A percentile compares a stretch with the other conserved stretches of the same genome.
Conservation (phyloP, 1,140 invertebrate genomes). For the Thalassaphorura encarpata region DNA sequence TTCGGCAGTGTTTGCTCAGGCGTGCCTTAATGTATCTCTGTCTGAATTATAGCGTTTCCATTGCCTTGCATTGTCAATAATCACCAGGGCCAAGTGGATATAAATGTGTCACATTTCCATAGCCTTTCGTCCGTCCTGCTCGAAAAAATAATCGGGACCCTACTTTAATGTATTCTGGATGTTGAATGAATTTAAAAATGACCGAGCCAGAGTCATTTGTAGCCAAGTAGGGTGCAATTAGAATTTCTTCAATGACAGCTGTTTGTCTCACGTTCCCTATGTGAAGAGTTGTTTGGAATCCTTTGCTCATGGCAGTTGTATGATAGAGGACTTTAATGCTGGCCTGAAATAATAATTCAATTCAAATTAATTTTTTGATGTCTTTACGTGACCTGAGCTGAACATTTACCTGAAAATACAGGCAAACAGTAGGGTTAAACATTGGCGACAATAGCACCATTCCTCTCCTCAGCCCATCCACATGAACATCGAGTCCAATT, state of each 20-base stretch:
- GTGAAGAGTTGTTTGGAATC: conserved; percentile 89
- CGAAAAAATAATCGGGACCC: conserved; percentile 78
- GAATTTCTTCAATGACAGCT: conserved; percentile 43
- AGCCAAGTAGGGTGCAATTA: conserved; percentile 8
- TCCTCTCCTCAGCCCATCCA: conserved; percentile 61
- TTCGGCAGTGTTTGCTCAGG: no score
- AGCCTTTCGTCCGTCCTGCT: conserved; percentile 77
- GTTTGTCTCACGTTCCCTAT: conserved; percentile 92
- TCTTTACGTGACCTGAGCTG: neutral
- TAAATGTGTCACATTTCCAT: conserved; percentile 65
- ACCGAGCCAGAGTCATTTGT: conserved; percentile 79
- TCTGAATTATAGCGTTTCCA: no score
- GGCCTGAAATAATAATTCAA: conserved; percentile 50
- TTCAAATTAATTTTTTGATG: neutral
- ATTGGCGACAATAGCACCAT: conserved; percentile 48
- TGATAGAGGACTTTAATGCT: conserved; percentile 77
- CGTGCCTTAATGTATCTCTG: no score
- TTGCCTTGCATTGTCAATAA: no score
- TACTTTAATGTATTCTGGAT: conserved; percentile 84
- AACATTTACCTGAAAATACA: conserved; percentile 31
- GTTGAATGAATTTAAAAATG: conserved; percentile 74
- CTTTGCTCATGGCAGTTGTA: conserved; percentile 65
- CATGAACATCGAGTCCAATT: conserved; percentile 58
- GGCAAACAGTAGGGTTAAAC: conserved; percentile 7
- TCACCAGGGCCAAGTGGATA: no score